phyloP scores from a whole-genome alignment of 2,113 vertebrate species.

The Pholis gunnellus region DNA sequence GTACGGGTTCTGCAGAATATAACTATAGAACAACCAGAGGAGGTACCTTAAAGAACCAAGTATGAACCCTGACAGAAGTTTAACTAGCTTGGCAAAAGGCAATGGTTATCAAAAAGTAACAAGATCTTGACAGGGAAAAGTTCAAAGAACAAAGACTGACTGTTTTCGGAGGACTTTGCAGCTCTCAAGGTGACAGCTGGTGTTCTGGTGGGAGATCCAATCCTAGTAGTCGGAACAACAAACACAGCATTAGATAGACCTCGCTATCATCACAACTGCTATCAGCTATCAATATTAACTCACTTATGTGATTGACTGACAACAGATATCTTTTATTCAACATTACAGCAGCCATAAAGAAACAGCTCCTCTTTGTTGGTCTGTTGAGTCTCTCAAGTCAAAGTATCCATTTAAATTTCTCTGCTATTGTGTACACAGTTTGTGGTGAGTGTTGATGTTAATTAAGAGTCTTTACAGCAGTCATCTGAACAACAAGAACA shows the following conservation, averaged over 20 bases:
- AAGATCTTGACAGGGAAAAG: neutral
- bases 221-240: constrained; percentile 82
- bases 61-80: too few relatives aligned
- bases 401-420: neutral
- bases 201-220: constrained; percentile 94
- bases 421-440: neutral
- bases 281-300: neutral
- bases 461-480: neutral
- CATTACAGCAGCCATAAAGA: neutral
- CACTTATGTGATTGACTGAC: neutral
- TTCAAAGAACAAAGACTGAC: constrained; percentile 80
- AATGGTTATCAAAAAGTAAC: neutral
- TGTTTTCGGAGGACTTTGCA: constrained; percentile 87
- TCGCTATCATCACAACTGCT: constrained; percentile 46
- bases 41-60: neutral
- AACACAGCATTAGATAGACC: constrained; percentile 67
- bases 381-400: neutral
- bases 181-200: constrained; percentile 87
- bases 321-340: neutral
- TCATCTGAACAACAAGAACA: neutral
- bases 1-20: neutral
- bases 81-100: neutral
- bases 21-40: too few relatives aligned
- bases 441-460: neutral
- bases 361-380: neutral